Evolutionary conservation across 2,797 vertebrate genomes (phyloP), one percentile per base, ranked within the genome.

Genomic region (Streptopelia turtur): DNA sequence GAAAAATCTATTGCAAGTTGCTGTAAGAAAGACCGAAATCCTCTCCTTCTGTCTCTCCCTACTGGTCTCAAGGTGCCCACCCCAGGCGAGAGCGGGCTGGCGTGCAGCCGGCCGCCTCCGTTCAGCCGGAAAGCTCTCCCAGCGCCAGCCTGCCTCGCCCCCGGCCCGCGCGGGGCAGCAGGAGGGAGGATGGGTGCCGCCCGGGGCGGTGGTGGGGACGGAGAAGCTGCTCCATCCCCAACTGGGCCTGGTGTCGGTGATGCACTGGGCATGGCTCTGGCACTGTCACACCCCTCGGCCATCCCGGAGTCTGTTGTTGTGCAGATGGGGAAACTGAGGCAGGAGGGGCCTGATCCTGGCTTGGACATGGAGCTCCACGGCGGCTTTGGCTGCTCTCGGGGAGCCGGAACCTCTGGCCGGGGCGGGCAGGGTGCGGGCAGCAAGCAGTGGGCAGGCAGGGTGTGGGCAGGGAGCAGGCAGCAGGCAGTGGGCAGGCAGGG

Each of bases 11-110:
- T 98, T 98, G 97, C 97, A 96, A 98, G 97, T 98, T 98, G 98
- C 98, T 98, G 95, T 97, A 98, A 99, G 98, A 98, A 59, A 98
- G 98, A 98, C 97, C 97, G 98, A 98, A 98, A 97, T 97, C 97
- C 93, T 97, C 97, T 98, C 98, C 98, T 98, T 98, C 98, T 98
- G 98, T 98, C 98, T 98, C 96, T 91, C 97, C 97, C 77, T 63
- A 77, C 97, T 93, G 97, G 97, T 97, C 94, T 75, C 94, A 93
- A 87, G 95, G 94, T 97, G 95, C 89, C 63, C 96, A 96, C 96
- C 95, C 71, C 79, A 49, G 97, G 96, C 96, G 8, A 95, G 86
- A 80, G 71, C 39, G 53, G 89, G 82, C 87, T 94, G 91, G 70
- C 80, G 47, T 4, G 37, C 90, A 87, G 93, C 81, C 94, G 82